phyloP scores from a whole-genome alignment of 2,888 invertebrate species.

The Cheilosia soror region DNA sequence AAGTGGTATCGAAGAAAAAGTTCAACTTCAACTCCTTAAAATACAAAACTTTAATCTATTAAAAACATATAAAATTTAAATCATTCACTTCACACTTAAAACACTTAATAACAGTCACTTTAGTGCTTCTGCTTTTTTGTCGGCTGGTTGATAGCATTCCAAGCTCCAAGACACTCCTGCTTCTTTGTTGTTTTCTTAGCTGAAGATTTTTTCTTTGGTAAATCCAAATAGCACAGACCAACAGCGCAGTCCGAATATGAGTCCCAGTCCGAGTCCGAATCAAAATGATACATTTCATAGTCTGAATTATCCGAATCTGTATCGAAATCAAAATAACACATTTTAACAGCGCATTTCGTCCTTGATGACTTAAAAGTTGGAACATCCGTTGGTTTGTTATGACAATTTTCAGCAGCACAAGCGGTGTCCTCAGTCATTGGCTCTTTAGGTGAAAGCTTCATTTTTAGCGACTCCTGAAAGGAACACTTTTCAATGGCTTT shows the following conservation, averaged over 20 bases:
- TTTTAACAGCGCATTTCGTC: background rate
- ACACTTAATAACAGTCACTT: background rate
- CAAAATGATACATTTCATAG: background rate
- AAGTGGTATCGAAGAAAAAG: no score
- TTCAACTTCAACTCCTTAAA: background rate
- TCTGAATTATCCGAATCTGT: background rate
- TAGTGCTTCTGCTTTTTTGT: background rate
- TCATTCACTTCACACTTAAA: background rate
- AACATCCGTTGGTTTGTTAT: background rate
- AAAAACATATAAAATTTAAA: background rate
- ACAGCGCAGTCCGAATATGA: background rate
- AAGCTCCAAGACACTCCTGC: background rate
- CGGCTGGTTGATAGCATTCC: background rate
- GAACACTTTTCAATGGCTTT: background rate
- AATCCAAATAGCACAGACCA: background rate
- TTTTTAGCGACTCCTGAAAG: background rate
- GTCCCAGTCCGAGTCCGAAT: background rate
- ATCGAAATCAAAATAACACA: background rate
- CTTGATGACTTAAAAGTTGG: background rate
- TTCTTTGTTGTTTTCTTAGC: constrained; percentile 5
- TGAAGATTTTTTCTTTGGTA: background rate
- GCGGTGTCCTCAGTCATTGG: background rate
- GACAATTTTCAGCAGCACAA: constrained; percentile 1
- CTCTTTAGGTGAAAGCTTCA: background rate
- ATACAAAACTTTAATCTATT: background rate